Percentiles rank a stretch among this genome's conserved stretches.
These are phyloP conservation scores for Leptosomus discolor DNA, from an alignment of 2,113 vertebrate species.

Conservation along the genomic window DNA sequence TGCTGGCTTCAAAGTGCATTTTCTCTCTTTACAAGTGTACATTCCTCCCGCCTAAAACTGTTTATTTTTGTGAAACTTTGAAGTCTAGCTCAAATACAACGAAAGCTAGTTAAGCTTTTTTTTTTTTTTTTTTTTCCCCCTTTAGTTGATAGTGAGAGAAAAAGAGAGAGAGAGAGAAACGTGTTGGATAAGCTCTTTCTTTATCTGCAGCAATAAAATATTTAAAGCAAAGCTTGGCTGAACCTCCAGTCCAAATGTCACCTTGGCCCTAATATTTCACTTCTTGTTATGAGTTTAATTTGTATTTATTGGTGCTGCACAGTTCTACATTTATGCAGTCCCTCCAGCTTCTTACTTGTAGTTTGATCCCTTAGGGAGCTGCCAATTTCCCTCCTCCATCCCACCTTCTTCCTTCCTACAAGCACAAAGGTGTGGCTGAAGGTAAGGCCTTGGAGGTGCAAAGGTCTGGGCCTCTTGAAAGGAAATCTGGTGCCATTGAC, in stretches of 20 bases:
- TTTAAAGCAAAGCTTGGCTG: slow-evolving; percentile 62
- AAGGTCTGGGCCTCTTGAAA: not conserved
- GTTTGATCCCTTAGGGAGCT: not conserved
- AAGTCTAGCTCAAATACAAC: slow-evolving; percentile 46
- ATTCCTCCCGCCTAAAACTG: slow-evolving; percentile 35
- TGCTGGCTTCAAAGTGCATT: slow-evolving; percentile 51
- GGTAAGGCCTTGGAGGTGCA: not conserved
- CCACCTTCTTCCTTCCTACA: not conserved
- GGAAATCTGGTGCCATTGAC: not conserved
- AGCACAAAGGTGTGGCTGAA: not conserved
- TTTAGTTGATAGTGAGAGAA: not conserved
- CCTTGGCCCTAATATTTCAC: slow-evolving; percentile 61
- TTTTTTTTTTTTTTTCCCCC: not conserved
- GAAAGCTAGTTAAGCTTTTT: not conserved
- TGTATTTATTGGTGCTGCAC: slow-evolving; percentile 45
- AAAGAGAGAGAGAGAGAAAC: not conserved
- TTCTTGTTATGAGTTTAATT: slow-evolving; percentile 59
- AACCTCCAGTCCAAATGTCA: slow-evolving; percentile 60
- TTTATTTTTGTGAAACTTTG: slow-evolving; percentile 63
- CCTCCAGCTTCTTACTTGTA: not conserved
- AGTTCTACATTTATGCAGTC: not conserved
- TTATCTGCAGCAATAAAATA: slow-evolving; percentile 64
- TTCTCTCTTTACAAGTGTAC: slow-evolving; percentile 39
- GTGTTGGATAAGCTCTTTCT: slow-evolving; percentile 20
- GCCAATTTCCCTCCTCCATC: not conserved